Percentiles rank a stretch among this genome's conserved stretches.
phyloP scores from a whole-genome alignment of 2,888 invertebrate species.

The Trissolcus brochymenae region DNA sequence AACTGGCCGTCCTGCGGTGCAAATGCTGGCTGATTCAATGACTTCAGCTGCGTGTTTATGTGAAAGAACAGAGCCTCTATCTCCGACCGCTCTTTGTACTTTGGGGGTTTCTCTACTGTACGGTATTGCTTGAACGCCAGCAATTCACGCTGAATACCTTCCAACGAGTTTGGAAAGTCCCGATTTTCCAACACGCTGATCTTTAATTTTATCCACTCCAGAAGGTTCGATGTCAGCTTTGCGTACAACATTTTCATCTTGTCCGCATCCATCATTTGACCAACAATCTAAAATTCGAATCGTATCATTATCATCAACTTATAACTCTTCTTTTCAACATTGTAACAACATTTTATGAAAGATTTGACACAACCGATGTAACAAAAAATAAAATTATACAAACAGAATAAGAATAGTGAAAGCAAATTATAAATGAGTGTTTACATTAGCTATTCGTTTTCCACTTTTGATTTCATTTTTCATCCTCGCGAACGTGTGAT shows the following conservation, averaged over 20 bases:
- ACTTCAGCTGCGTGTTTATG: constrained; percentile 96
- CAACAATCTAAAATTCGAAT: constrained; percentile 85
- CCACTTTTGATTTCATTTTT: constrained; percentile 99
- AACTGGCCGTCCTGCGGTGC: constrained; percentile 91
- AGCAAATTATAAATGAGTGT: not conserved
- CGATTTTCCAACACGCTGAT: constrained; percentile 89
- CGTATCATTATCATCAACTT: not conserved
- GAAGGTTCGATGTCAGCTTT: constrained; percentile 86
- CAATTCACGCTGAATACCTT: constrained; percentile 94
- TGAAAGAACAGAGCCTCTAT: constrained; percentile 97
- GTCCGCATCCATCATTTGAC: constrained; percentile 96
- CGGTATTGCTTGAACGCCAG: constrained; percentile 95
- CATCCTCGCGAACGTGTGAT: constrained; percentile 99
- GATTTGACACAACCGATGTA: too few species aligned
- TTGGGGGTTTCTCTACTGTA: constrained; percentile 98
- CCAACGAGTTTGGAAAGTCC: constrained; percentile 94
- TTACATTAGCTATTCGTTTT: constrained; percentile 95
- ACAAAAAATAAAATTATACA: too few species aligned
- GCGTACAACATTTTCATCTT: constrained; percentile 94
- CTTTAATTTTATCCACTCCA: constrained; percentile 95
- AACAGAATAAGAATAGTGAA: not conserved
- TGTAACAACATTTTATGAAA: too few species aligned
- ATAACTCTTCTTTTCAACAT: not conserved
- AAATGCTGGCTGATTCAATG: constrained; percentile 92
- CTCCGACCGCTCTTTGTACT: constrained; percentile 98